phyloP scores from a whole-genome alignment of 2,888 invertebrate species.

The Drosophila tripunctata region DNA sequence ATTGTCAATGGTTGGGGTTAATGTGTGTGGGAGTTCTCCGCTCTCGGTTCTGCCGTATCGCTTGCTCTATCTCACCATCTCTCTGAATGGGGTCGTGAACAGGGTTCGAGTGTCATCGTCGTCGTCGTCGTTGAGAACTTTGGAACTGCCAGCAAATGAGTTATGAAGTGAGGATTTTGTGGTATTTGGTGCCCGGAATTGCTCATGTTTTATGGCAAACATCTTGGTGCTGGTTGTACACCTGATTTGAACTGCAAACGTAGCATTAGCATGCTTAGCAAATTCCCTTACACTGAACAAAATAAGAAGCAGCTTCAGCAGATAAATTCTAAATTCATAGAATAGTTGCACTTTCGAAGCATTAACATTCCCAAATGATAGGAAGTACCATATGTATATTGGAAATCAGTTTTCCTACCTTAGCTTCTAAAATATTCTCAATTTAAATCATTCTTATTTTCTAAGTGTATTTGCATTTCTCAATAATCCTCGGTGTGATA shows the following conservation, averaged over 20 bases:
- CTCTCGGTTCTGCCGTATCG: no score
- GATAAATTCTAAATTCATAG: not conserved
- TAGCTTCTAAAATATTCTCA: no score
- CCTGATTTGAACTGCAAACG: constrained; percentile 27
- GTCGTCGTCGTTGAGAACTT: constrained; percentile 8
- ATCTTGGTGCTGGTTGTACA: constrained; percentile 32
- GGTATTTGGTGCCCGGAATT: constrained; percentile 54
- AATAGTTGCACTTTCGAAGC: no score
- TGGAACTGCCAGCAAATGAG: constrained; percentile 62
- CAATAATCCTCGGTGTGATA: constrained; percentile 41
- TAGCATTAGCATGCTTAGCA: constrained; percentile 36
- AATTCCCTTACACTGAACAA: no score
- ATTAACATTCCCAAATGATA: no score
- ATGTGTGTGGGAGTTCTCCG: constrained; percentile 13
- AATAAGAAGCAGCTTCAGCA: not conserved
- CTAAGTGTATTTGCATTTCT: no score
- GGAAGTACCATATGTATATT: no score
- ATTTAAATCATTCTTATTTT: no score
- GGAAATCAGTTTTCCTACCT: no score
- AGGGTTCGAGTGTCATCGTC: constrained; percentile 6
- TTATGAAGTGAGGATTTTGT: constrained; percentile 72
- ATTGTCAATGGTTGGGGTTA: not conserved
- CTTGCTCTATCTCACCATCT: not conserved
- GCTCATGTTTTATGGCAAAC: constrained; percentile 53
- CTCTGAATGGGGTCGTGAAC: constrained; percentile 16